A percentile compares a stretch with the other conserved stretches of the same genome.
phyloP scores from a whole-genome alignment of 2,888 invertebrate species.

The Apamea sordens region DNA sequence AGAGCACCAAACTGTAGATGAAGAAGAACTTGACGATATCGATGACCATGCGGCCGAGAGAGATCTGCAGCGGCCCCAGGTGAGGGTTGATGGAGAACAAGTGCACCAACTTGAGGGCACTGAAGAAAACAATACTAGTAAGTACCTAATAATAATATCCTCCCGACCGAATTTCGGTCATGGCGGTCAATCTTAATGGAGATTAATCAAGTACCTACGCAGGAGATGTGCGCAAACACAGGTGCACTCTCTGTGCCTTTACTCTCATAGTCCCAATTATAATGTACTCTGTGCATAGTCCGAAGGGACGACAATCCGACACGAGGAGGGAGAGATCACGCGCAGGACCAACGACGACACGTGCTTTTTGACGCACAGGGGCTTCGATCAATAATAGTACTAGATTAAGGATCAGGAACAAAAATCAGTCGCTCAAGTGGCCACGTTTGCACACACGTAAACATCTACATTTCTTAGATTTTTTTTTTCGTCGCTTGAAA shows the following conservation, averaged over 20 bases:
- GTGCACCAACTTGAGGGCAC: constrained; percentile 97
- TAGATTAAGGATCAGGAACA: too few relatives aligned
- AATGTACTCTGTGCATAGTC: too few relatives aligned
- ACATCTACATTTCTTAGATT: too few relatives aligned
- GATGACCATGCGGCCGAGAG: constrained; percentile 96
- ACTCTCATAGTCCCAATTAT: neutral
- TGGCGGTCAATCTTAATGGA: neutral
- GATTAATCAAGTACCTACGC: neutral
- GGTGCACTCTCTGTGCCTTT: neutral
- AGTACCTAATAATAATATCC: neutral
- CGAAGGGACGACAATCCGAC: neutral
- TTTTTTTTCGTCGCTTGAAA: too few relatives aligned
- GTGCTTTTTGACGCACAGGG: neutral
- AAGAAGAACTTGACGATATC: constrained; percentile 98
- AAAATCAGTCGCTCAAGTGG: too few relatives aligned
- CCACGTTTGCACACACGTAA: too few relatives aligned
- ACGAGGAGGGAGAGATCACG: neutral
- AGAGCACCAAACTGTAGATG: constrained; percentile 96
- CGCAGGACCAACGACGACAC: neutral
- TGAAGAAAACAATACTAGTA: constrained; percentile 72
- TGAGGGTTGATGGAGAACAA: constrained; percentile 98
- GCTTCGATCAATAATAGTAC: too few relatives aligned
- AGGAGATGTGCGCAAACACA: neutral
- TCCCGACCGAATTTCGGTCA: neutral
- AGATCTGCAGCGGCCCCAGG: constrained; percentile 97